Conservation (phyloP, 2,113 vertebrate genomes). For the Jacana jacana region DNA sequence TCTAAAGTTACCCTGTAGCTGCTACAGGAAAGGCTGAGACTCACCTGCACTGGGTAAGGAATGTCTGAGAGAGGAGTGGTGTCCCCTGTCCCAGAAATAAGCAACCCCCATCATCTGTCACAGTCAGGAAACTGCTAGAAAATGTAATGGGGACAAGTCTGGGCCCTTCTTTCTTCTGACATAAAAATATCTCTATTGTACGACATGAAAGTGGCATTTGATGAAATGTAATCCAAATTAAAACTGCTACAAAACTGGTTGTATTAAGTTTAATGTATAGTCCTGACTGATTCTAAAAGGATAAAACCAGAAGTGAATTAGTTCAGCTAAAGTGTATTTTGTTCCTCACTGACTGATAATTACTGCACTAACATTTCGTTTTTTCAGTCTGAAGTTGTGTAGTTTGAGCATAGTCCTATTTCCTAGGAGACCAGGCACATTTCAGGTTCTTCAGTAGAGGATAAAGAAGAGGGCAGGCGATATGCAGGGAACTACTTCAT, state of each 20-base stretch:
- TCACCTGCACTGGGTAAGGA: neutral
- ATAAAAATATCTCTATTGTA: neutral
- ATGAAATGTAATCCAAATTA: neutral
- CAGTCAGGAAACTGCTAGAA: neutral
- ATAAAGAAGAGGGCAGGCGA: neutral
- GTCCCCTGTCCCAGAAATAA: neutral
- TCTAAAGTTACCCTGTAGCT: neutral
- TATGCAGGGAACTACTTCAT: neutral
- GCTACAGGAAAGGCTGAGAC: neutral
- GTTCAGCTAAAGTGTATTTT: neutral
- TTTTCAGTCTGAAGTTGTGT: neutral
- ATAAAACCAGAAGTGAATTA: neutral
- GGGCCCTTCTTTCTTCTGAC: neutral
- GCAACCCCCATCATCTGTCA: neutral
- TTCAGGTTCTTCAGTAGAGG: neutral
- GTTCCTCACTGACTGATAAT: neutral
- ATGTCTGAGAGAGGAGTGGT: neutral
- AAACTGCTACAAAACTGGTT: rapidly evolving
- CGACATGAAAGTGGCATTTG: neutral
- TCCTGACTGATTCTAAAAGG: neutral
- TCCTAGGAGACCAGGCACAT: neutral
- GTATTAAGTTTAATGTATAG: neutral
- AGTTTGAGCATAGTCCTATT: neutral
- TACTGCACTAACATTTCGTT: neutral
- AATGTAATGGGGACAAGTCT: neutral